Percentiles rank a stretch among this genome's conserved stretches.
phyloP scores from a whole-genome alignment of 2,888 invertebrate species.

The Euplagia quadripunctaria region DNA sequence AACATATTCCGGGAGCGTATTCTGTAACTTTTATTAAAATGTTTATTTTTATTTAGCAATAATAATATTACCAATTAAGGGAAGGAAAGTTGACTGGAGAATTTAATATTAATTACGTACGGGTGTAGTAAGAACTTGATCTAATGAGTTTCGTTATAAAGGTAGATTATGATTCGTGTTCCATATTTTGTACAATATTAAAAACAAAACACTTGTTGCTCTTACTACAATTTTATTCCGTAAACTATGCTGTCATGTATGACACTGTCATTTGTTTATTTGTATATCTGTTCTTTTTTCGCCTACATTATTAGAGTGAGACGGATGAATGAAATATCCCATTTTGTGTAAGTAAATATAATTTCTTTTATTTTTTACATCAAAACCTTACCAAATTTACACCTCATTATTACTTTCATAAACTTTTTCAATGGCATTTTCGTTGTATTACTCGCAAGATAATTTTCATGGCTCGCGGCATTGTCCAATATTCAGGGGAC shows the following conservation, averaged over 20 bases:
- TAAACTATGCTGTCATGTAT: too few relatives aligned
- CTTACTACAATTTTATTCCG: too few relatives aligned
- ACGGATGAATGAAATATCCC: not conserved
- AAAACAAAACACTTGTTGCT: too few relatives aligned
- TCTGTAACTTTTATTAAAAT: conserved; percentile 26
- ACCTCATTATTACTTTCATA: conserved; percentile 19
- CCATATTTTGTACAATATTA: too few relatives aligned
- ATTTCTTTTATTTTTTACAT: conserved; percentile 1
- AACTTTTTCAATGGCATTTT: conserved; percentile 16
- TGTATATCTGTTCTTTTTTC: not conserved
- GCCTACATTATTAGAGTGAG: not conserved
- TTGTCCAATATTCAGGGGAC: conserved; percentile 24
- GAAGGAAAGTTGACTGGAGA: not conserved
- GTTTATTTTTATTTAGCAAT: not conserved
- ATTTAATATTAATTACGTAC: not conserved
- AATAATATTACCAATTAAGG: not conserved
- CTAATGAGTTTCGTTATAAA: not conserved
- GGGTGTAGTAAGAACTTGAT: not conserved
- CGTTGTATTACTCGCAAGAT: conserved; percentile 34
- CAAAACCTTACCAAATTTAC: conserved; percentile 5
- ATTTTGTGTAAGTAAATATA: not conserved
- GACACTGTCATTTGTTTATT: not conserved
- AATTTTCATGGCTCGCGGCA: conserved; percentile 36
- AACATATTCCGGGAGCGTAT: conserved; percentile 39
- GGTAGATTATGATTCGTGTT: not conserved